phyloP scores from a whole-genome alignment of 2,113 vertebrate species.

The Nestor notabilis region DNA sequence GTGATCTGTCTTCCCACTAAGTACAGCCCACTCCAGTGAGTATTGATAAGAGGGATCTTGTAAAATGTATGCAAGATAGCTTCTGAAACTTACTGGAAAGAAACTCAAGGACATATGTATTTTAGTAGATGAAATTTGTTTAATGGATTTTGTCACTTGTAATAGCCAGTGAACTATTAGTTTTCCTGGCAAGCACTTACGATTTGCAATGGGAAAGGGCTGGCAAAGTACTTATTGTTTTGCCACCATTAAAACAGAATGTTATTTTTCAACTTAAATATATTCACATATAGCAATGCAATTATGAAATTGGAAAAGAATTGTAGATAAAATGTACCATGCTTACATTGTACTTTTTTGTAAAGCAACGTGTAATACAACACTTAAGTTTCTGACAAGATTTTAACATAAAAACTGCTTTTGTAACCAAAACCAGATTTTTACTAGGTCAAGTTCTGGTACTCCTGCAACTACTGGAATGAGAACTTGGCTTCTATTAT shows the following conservation, averaged over 20 bases:
- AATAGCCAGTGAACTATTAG: conserved; percentile 21
- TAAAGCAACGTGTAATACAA: neutral
- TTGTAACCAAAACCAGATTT: neutral
- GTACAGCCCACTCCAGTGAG: neutral
- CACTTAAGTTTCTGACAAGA: neutral
- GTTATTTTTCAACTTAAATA: neutral
- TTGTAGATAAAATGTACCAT: conserved; percentile 5
- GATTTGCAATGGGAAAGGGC: neutral
- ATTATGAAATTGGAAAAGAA: neutral
- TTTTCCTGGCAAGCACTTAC: conserved; percentile 16
- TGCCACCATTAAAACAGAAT: neutral
- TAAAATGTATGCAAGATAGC: neutral
- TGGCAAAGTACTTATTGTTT: neutral
- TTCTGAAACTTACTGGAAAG: conserved; percentile 22
- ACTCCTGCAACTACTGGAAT: neutral
- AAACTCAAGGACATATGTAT: neutral
- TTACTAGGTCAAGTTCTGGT: neutral
- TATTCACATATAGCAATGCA: neutral
- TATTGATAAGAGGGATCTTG: neutral
- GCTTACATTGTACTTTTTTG: conserved; percentile 31
- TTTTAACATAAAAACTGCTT: neutral
- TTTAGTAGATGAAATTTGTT: conserved; percentile 36
- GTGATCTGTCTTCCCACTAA: neutral
- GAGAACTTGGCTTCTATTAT: neutral
- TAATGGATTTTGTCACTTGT: conserved; percentile 41